These are phyloP conservation scores for Boulengeromyrus knoepffleri DNA, from an alignment of 2,113 vertebrate genomes.

Conservation along the genomic window DNA sequence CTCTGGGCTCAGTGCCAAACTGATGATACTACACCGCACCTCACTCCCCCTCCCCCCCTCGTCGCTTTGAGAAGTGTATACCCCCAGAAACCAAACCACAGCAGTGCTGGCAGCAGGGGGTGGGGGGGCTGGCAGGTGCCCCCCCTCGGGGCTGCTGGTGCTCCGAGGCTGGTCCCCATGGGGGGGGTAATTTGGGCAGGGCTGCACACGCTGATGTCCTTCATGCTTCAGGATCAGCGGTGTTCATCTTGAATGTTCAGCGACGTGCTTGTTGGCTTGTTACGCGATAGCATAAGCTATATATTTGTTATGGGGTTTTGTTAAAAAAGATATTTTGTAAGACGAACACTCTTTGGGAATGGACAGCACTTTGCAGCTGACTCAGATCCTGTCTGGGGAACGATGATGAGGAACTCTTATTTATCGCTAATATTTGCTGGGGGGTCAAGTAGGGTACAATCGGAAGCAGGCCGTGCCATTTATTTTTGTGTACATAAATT, in stretches of 20 bases:
- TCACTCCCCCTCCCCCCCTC: background rate
- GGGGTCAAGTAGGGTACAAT: slow-evolving; percentile 48
- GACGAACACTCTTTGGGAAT: slow-evolving; percentile 42
- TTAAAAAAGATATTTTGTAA: slow-evolving; percentile 42
- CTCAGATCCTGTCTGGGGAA: slow-evolving; percentile 29
- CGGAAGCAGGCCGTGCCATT: slow-evolving; percentile 62
- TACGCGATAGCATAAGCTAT: slow-evolving; percentile 18
- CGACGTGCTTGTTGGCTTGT: slow-evolving; percentile 31
- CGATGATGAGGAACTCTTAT: slow-evolving; percentile 45
- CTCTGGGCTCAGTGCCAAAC: background rate
- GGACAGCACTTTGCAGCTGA: slow-evolving; percentile 59
- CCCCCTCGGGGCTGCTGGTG: background rate
- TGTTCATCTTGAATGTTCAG: slow-evolving; percentile 33
- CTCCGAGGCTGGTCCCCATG: background rate
- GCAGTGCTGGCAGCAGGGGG: background rate
- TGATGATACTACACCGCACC: background rate
- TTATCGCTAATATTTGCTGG: slow-evolving; percentile 51
- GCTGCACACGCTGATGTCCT: background rate
- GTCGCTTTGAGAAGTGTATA: background rate
- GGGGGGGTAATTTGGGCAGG: background rate
- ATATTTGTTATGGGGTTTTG: slow-evolving; percentile 19
- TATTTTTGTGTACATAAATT: slow-evolving; percentile 66
- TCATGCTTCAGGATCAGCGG: slow-evolving; percentile 29
- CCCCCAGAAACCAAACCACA: background rate
- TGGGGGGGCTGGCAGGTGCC: background rate